phyloP scores from a whole-genome alignment of 2,888 invertebrate species.

The Keiferia lycopersicella region DNA sequence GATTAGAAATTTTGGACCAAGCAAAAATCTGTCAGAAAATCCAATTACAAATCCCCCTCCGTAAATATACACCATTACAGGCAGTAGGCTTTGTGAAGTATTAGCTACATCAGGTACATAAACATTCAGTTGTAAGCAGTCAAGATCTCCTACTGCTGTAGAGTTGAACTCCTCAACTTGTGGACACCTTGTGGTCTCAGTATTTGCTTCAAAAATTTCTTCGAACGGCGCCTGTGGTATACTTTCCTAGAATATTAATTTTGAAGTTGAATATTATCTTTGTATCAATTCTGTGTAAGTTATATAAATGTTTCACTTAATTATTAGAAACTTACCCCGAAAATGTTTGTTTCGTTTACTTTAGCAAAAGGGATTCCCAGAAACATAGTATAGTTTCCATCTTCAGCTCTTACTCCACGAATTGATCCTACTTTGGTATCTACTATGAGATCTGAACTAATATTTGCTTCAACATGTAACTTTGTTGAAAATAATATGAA shows the following conservation, averaged over 20 bases:
- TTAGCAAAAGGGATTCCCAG: slow-evolving; percentile 50
- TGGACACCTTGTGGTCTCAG: slow-evolving; percentile 47
- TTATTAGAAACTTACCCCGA: slow-evolving; percentile 42
- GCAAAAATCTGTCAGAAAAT: slow-evolving; percentile 29
- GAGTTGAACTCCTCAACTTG: slow-evolving; percentile 42
- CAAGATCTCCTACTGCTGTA: slow-evolving; percentile 38
- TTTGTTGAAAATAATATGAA: background rate
- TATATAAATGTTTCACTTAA: too few species aligned
- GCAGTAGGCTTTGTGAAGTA: slow-evolving; percentile 26
- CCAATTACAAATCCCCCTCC: slow-evolving; percentile 36
- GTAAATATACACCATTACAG: slow-evolving; percentile 38
- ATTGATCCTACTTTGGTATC: slow-evolving; percentile 40
- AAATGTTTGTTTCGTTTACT: slow-evolving; percentile 44
- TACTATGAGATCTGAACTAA: slow-evolving; percentile 28
- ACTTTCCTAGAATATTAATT: slow-evolving; percentile 9
- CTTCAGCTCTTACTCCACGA: slow-evolving; percentile 40
- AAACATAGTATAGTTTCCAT: slow-evolving; percentile 48
- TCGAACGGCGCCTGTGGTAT: slow-evolving; percentile 34
- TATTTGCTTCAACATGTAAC: background rate
- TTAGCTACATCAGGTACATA: slow-evolving; percentile 35
- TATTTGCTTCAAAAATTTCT: slow-evolving; percentile 42
- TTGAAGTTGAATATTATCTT: background rate
- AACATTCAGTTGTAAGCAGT: slow-evolving; percentile 46
- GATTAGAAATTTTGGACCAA: slow-evolving; percentile 39
- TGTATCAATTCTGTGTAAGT: too few species aligned